Evolutionary conservation across 2,113 vertebrate species (phyloP).

Genomic region (Motacilla tschutschensis): DNA sequence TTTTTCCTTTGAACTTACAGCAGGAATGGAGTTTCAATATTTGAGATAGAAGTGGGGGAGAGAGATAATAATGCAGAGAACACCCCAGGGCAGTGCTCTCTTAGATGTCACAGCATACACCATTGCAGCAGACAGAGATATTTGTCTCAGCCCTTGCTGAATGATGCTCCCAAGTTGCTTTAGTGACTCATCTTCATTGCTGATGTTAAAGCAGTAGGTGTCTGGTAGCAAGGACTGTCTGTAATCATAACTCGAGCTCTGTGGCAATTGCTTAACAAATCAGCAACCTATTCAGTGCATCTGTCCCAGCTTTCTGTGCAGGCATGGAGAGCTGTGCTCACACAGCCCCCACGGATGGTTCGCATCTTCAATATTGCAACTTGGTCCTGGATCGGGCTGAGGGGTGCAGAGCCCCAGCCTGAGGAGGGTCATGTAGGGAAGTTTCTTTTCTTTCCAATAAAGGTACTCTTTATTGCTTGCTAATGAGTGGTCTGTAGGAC

Average conservation of each 20-base stretch:
- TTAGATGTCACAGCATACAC: background rate
- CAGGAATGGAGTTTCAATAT: background rate
- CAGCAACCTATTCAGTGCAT: background rate
- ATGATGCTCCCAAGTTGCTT: background rate
- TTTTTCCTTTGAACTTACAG: background rate
- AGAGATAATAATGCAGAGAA: background rate
- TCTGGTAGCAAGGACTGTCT: background rate
- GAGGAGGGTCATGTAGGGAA: background rate
- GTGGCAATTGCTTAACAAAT: background rate
- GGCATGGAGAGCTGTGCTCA: background rate
- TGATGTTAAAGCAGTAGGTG: background rate
- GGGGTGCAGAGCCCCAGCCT: background rate
- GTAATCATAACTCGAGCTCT: background rate
- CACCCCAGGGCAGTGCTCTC: background rate
- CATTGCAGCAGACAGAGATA: background rate
- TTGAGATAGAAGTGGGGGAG: background rate
- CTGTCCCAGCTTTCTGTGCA: background rate
- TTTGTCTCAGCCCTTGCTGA: background rate
- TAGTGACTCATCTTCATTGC: constrained; percentile 6
- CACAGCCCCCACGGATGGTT: background rate
- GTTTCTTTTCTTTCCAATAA: background rate
- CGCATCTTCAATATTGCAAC: background rate
- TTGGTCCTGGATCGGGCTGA: background rate
- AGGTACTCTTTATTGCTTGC: background rate
- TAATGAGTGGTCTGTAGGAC: background rate